A percentile compares a stretch with the other conserved stretches of the same genome.
These are phyloP conservation scores for Oryzias melastigma DNA, from an alignment of 2,113 vertebrate genomes.

Conservation along the genomic window DNA sequence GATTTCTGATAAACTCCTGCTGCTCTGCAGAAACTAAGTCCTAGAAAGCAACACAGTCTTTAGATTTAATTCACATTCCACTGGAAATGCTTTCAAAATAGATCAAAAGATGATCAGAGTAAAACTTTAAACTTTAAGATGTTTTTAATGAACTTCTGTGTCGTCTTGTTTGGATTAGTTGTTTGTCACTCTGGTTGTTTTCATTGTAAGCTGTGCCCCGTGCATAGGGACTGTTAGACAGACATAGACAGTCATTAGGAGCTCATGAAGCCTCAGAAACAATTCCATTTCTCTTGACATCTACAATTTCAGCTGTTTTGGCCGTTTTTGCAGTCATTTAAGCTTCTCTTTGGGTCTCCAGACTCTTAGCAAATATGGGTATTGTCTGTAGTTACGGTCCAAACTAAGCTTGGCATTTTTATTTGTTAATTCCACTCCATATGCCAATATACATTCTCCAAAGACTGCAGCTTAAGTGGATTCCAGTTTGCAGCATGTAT, in stretches of 20 bases:
- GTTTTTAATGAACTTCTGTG: too few species aligned
- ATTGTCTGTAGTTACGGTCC: conserved; percentile 17
- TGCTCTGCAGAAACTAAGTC: too few species aligned
- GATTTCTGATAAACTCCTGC: too few species aligned
- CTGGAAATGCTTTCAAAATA: too few species aligned
- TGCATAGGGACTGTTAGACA: too few species aligned
- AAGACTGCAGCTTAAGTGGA: conserved; percentile 15
- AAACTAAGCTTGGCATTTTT: conserved; percentile 5
- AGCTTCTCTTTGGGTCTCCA: neutral
- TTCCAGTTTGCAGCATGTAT: conserved; percentile 12
- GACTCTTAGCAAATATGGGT: neutral
- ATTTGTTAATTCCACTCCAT: conserved; percentile 14
- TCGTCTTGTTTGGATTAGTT: too few species aligned
- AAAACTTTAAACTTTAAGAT: too few species aligned
- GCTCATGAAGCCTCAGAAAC: neutral
- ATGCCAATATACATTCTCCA: conserved; percentile 7
- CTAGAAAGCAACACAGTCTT: too few species aligned
- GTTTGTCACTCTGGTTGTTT: too few species aligned
- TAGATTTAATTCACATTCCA: too few species aligned
- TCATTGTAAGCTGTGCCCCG: too few species aligned
- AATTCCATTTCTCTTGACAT: neutral
- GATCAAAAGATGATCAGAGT: too few species aligned
- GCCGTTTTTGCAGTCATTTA: conserved; percentile 2
- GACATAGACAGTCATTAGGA: neutral
- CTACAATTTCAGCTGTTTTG: neutral